A percentile compares a stretch with the other conserved stretches of the same genome.
These are phyloP conservation scores for Dasysyrphus albostriatus DNA, from an alignment of 2,888 invertebrate species.

Conservation along the genomic window DNA sequence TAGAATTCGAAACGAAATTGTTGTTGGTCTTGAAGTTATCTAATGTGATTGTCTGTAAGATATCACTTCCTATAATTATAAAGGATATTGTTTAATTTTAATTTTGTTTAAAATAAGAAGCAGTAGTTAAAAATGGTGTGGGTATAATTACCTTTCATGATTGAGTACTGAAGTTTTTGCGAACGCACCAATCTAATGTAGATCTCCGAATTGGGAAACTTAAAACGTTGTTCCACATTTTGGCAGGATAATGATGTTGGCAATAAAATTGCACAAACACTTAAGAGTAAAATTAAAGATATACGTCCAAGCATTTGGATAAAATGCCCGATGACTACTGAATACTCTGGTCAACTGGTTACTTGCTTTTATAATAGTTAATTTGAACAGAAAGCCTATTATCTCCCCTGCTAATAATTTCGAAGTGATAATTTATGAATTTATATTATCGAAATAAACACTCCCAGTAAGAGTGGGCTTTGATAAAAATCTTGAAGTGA, in stretches of 20 bases:
- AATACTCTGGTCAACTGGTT: neutral
- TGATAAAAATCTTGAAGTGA: constrained; percentile 22
- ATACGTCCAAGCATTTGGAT: constrained; percentile 49
- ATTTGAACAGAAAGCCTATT: neutral
- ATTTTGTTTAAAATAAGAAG: neutral
- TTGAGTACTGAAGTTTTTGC: constrained; percentile 79
- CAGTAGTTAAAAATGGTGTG: neutral
- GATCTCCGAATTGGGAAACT: constrained; percentile 80
- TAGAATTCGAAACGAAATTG: constrained; percentile 77
- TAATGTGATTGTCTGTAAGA: constrained; percentile 79
- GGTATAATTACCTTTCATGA: constrained; percentile 79
- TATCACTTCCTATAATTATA: constrained; percentile 71
- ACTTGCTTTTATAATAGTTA: constrained; percentile 45
- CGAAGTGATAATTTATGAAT: neutral
- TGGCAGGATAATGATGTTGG: constrained; percentile 76
- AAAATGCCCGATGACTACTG: constrained; percentile 26
- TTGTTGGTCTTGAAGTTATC: constrained; percentile 79
- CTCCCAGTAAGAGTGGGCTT: neutral
- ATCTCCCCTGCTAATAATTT: constrained; percentile 4
- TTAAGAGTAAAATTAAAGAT: constrained; percentile 2
- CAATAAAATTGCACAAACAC: constrained; percentile 26
- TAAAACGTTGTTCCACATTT: constrained; percentile 79
- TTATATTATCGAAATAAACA: constrained; percentile 8
- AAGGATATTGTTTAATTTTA: neutral
- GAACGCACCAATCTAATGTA: constrained; percentile 79